Base-by-base conservation (phyloP, 2,113 vertebrate species). In the Potamarius usumacintae region DNA sequence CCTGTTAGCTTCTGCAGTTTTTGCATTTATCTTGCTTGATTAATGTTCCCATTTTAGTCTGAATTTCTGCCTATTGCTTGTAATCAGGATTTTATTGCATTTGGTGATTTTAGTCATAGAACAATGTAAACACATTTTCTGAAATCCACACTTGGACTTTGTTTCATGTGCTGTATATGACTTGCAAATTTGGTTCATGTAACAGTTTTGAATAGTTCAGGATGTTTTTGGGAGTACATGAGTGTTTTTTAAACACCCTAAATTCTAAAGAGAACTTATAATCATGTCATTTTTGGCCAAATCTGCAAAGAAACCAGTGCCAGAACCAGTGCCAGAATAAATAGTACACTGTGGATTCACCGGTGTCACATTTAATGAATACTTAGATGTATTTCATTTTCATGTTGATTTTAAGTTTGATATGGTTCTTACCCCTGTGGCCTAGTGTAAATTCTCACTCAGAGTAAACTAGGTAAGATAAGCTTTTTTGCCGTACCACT, bases 41-140 rank as follows among this genome's bases (percentile, higher is more conserved):
- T 71, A 18, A 78, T 27, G 17, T n/a, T 25, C 15, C 50, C 9
- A 7, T 52, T 53, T 25, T 50, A 27, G 52, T 74, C 83, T 72
- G 22, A 74, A 42, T 25, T 71, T 72, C 67, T 55, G 52, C 48
- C 58, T 18, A 18, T 1, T 52, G n/a, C 65, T 12, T 71, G 25
- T 57, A 88, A 11, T 88, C 87, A 85, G 69, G 60, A 72, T 34
- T 78, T 74, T 22, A 42, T 71, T 42, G 15, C 69, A 71, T 34
- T 17, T 42, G 34, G 42, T 74, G 7, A 74, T 50, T 50, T 74
- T 22, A 34, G 27, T 71, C 12, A 30, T 17, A 4, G 2, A 42
- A 42, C n/a, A 69, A 69, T 69, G 7, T 27, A 69, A 48, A 74
- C 34, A 8, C 88, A 91, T 94, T 93, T 84, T 71, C 50, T 34